phyloP scores from a whole-genome alignment of 2,888 invertebrate species.

The Melolontha melolontha region DNA sequence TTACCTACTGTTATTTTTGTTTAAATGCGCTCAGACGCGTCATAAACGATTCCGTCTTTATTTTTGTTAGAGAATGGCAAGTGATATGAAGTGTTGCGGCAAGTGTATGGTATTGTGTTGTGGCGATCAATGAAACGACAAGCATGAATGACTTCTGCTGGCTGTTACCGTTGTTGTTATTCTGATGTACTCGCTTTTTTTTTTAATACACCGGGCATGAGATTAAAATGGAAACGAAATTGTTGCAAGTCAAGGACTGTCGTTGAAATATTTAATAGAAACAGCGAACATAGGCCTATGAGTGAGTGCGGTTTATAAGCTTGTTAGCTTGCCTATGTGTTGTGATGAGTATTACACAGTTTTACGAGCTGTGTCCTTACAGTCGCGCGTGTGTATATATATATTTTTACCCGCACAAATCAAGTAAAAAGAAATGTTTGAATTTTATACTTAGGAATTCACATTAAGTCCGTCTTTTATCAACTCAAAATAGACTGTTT shows the following conservation, averaged over 20 bases:
- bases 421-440: slow-evolving; percentile 34
- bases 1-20: slow-evolving; percentile 7
- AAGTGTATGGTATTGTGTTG: slow-evolving; percentile 24
- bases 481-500: slow-evolving; percentile 33
- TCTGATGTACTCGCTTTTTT: slow-evolving; percentile 15
- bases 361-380: slow-evolving; percentile 30
- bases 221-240: slow-evolving; percentile 20
- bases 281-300: slow-evolving; percentile 6
- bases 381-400: slow-evolving; percentile 9
- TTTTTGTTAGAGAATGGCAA: slow-evolving; percentile 22
- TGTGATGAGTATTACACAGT: slow-evolving; percentile 29
- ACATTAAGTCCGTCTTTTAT: slow-evolving; percentile 31
- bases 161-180: slow-evolving; percentile 28
- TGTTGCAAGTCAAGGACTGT: slow-evolving; percentile 39
- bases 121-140: slow-evolving; percentile 37
- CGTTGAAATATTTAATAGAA: slow-evolving; percentile 30
- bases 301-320: slow-evolving; percentile 33
- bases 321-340: slow-evolving; percentile 12
- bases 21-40: slow-evolving; percentile 6
- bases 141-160: slow-evolving; percentile 38
- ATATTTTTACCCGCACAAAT: slow-evolving; percentile 41
- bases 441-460: slow-evolving; percentile 34
- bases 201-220: slow-evolving; percentile 6
- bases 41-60: slow-evolving; percentile 14
- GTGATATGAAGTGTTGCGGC: slow-evolving; percentile 20